A percentile compares a stretch with the other conserved stretches of the same genome.
These are phyloP conservation scores for Chelon auratus DNA, from an alignment of 2,797 vertebrate species.

Conservation along the genomic window DNA sequence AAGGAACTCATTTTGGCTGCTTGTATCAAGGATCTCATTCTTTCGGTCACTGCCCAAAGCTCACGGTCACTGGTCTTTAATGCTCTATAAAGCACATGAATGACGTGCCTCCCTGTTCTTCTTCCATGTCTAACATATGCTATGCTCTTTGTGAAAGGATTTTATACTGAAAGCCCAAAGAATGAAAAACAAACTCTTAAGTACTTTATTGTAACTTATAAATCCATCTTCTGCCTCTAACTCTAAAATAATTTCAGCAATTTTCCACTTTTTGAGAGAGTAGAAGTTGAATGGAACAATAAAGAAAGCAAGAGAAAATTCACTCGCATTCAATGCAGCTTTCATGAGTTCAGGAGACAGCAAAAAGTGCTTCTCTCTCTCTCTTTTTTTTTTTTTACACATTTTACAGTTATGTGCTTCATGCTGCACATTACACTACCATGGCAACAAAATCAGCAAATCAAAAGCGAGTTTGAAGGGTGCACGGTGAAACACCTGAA, in stretches of 20 bases:
- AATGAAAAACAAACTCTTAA: background rate
- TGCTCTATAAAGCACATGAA: conserved; percentile 3
- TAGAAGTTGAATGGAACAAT: background rate
- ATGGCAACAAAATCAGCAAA: conserved; percentile 28
- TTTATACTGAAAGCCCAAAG: background rate
- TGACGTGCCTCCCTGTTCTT: background rate
- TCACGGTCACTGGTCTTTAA: background rate
- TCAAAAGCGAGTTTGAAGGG: conserved; percentile 22
- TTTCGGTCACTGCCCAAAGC: background rate
- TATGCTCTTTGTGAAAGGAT: background rate
- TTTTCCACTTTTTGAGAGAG: background rate
- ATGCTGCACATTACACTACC: conserved; percentile 17
- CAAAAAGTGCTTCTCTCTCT: background rate
- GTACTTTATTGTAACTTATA: background rate
- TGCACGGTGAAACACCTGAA: conserved; percentile 11
- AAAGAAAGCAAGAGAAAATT: background rate
- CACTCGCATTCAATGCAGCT: background rate
- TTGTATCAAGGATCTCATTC: background rate
- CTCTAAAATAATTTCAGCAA: background rate
- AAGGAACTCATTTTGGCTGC: background rate
- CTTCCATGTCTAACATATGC: background rate
- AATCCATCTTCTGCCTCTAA: background rate
- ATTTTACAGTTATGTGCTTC: background rate
- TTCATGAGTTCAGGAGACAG: background rate
- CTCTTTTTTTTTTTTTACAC: conserved; percentile 1